phyloP scores from a whole-genome alignment of 1,140 invertebrate species.

The Araneus ventricosus region DNA sequence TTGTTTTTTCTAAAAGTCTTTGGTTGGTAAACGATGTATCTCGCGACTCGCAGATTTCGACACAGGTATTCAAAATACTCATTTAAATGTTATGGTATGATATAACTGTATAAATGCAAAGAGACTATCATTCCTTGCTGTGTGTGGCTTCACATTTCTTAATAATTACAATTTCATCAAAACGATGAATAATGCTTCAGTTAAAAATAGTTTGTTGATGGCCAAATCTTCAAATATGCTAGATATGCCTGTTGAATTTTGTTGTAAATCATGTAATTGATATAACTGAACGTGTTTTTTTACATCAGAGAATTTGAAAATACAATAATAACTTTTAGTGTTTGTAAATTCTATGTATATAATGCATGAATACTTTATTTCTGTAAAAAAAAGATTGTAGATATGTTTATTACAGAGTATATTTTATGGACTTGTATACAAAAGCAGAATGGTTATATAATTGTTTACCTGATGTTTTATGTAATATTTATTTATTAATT shows the following conservation, averaged over 20 bases:
- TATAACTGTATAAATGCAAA: no score
- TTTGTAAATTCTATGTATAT: constrained; percentile 18
- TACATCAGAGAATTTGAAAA: neutral
- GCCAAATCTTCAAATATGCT: neutral
- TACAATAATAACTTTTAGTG: neutral
- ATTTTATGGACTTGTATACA: neutral
- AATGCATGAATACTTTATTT: neutral
- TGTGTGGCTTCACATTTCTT: neutral
- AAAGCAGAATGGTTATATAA: neutral
- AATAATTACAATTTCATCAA: neutral
- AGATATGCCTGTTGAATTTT: no score
- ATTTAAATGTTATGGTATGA: no score
- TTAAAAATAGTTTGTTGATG: neutral
- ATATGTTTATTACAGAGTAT: neutral
- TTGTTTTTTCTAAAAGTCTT: no score
- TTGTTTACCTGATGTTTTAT: neutral
- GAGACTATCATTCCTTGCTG: no score
- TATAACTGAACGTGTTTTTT: neutral
- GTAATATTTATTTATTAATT: constrained; percentile 13
- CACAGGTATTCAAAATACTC: no score
- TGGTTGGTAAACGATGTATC: no score
- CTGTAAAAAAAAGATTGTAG: neutral
- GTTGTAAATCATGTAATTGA: neutral
- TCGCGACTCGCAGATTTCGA: no score
- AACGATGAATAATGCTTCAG: neutral